These are phyloP conservation scores for Pagrus major DNA, from an alignment of 2,113 vertebrate genomes.

Conservation along the genomic window DNA sequence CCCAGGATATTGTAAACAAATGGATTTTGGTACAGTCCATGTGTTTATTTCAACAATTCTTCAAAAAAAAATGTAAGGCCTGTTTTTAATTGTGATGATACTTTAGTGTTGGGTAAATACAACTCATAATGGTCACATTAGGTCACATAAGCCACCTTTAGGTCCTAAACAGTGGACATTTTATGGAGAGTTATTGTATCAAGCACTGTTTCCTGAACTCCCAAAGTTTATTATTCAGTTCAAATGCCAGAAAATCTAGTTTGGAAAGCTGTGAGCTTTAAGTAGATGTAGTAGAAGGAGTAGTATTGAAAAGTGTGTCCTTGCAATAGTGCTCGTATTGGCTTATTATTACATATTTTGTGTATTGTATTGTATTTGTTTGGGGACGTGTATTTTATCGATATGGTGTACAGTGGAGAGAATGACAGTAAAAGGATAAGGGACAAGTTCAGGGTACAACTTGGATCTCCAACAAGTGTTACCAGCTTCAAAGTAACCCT, in stretches of 20 bases:
- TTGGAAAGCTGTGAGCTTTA: not conserved
- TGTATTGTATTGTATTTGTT: too few species aligned
- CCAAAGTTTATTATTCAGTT: not conserved
- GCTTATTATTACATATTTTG: too few species aligned
- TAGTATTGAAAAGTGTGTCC: too few species aligned
- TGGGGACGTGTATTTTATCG: too few species aligned
- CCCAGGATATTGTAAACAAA: not conserved
- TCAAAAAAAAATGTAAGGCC: too few species aligned
- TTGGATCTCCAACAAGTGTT: too few species aligned
- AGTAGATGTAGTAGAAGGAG: too few species aligned
- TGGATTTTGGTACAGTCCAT: not conserved
- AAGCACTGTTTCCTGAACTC: not conserved
- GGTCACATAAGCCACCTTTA: not conserved
- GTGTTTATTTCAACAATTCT: not conserved
- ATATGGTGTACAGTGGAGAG: not conserved
- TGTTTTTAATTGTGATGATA: not conserved
- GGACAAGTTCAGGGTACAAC: too few species aligned
- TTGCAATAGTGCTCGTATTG: too few species aligned
- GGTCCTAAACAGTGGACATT: not conserved
- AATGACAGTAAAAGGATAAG: not conserved
- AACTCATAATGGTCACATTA: not conserved
- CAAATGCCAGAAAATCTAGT: not conserved
- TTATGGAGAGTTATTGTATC: not conserved
- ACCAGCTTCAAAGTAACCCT: not conserved
- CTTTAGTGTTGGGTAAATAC: not conserved